Evolutionary conservation across 2,888 invertebrate species (phyloP).

Genomic region (Helobdella robusta): DNA sequence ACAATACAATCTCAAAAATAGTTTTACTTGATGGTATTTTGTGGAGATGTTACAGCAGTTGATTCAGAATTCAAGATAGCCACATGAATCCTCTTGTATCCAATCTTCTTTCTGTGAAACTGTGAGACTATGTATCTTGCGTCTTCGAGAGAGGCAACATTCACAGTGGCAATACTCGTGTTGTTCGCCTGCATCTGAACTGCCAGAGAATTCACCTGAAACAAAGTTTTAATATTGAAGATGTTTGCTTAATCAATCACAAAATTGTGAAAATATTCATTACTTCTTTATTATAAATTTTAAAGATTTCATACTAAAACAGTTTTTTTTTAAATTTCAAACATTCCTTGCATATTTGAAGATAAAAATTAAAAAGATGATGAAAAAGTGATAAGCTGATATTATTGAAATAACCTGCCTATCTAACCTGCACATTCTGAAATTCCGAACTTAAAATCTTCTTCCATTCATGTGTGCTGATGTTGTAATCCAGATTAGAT

Average conservation of each 20-base stretch:
- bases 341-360: too few relatives aligned
- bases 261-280: not conserved
- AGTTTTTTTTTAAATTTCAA: too few relatives aligned
- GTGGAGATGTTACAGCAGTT: too few relatives aligned
- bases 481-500: conserved; percentile 63
- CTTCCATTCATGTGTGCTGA: conserved; percentile 61
- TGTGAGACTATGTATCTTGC: conserved; percentile 64
- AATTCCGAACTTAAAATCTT: conserved; percentile 59
- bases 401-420: not conserved
- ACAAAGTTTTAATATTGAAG: not conserved
- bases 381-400: not conserved
- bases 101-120: conserved; percentile 71
- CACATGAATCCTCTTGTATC: conserved; percentile 69
- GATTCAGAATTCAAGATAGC: conserved; percentile 24
- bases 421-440: conserved; percentile 57
- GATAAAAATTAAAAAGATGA: not conserved
- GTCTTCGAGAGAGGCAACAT: conserved; percentile 63
- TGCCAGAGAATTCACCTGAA: conserved; percentile 56
- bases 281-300: not conserved
- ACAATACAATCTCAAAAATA: too few relatives aligned
- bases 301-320: not conserved
- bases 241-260: not conserved
- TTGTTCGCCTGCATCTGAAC: conserved; percentile 61
- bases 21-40: too few relatives aligned
- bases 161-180: conserved; percentile 62